phyloP scores from a whole-genome alignment of 2,888 invertebrate genomes.

The Cyrtodaria siliqua region DNA sequence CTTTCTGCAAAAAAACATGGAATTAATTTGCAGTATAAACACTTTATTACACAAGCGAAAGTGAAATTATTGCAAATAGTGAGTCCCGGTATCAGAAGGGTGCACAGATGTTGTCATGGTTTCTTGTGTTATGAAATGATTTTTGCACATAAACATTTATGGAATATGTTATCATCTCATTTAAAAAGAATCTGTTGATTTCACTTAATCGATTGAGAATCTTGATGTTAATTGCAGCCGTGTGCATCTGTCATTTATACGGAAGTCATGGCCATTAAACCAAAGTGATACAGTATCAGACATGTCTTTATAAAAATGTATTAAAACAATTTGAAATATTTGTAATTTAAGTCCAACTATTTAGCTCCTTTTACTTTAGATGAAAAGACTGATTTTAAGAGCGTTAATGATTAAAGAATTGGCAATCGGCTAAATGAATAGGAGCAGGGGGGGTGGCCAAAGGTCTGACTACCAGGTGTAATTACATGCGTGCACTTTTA shows the following conservation, averaged over 20 bases:
- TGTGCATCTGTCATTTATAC: conserved; percentile 9
- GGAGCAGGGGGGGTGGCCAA: conserved; percentile 16
- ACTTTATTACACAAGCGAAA: no score
- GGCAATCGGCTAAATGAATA: neutral
- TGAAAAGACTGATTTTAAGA: conserved; percentile 18
- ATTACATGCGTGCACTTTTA: conserved; percentile 42
- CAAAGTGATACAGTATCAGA: conserved; percentile 8
- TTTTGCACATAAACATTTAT: no score
- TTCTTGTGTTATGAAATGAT: no score
- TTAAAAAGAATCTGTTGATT: no score
- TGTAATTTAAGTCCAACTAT: conserved; percentile 17
- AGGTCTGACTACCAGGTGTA: conserved; percentile 43
- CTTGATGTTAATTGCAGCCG: no score
- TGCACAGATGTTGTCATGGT: no score
- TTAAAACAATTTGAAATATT: neutral
- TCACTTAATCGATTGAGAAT: no score
- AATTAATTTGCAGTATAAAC: no score
- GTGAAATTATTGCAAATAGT: no score
- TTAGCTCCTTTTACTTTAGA: conserved; percentile 31
- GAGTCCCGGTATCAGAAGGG: no score
- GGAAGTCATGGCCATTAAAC: conserved; percentile 6
- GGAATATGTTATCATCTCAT: no score
- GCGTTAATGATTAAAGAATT: neutral
- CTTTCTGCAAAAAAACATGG: no score
- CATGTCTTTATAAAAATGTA: neutral